Evolutionary conservation across 2,888 invertebrate species (phyloP), one percentile per base, ranked within the genome.

Genomic region (Phymatocera aterrima): DNA sequence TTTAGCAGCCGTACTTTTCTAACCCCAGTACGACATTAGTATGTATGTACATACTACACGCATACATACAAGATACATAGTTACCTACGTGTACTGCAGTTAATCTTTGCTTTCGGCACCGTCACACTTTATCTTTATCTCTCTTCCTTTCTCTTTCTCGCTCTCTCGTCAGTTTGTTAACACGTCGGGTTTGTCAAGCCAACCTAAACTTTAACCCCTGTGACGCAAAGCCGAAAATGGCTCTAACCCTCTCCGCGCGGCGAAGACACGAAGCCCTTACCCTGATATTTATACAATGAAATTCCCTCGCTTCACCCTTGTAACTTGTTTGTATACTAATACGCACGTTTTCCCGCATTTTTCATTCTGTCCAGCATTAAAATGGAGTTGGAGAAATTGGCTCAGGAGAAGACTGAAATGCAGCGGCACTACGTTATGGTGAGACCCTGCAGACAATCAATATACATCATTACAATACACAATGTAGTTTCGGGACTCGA

Each of bases 391-490:
- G 98, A 98, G 91, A 98, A 98, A 92, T 92, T 98, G 90, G 97
- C 96, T 81, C 96, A 95, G 91, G 98, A 98, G 92, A 98, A 98
- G 93, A 98, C 97, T 85, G 97, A 98, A 93, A 97, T 98, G 95
- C 98, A 98, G 91, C 93, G 98, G 91, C 97, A 98, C 93, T 98
- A 97, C 93, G 97, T 98, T 86, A 97, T 98, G 97, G 97, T 97
- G 93, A 94, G 94, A 92, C 51, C 28, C 72, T 72, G 72, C 43
- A 43, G 43, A 48, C 48, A 72, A 51, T 51, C 48, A 72, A 72
- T n/a, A n/a, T n/a, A n/a, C n/a, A n/a, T n/a, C n/a, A n/a, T 72
- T 51, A 72, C 48, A 51, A 51, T 51, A 72, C 34, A 51, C 6
- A 37, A n/a, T 48, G 3, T 72, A 34, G 5, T 72, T 34, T 28